Percentiles rank a stretch among this genome's conserved stretches.
phyloP scores from a whole-genome alignment of 2,113 vertebrate species.

The Melospiza melodia region DNA sequence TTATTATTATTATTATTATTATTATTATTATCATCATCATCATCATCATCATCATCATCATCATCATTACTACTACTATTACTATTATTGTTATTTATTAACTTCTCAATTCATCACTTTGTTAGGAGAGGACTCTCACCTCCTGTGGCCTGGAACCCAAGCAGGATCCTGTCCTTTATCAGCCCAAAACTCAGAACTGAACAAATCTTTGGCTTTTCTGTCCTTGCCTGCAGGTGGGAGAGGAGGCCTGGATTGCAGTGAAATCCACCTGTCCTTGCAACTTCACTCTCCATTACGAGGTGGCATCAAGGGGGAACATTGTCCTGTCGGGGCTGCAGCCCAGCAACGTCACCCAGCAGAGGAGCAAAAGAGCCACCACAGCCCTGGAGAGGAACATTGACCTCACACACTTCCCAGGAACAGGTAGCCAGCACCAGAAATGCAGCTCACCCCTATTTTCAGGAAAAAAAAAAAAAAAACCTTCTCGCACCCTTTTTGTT shows the following conservation, averaged over 20 bases:
- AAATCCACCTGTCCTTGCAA: conserved; percentile 92
- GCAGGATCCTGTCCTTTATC: not conserved
- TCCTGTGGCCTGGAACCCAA: not conserved
- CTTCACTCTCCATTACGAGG: conserved; percentile 89
- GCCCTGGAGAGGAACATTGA: conserved; percentile 78
- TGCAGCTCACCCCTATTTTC: not conserved
- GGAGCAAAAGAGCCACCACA: conserved; percentile 74
- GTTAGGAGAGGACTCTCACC: not conserved
- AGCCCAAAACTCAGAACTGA: not conserved
- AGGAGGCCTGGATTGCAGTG: conserved; percentile 81
- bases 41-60: no score
- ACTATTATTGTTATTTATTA: no score
- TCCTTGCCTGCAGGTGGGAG: conserved; percentile 79
- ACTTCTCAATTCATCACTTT: not conserved
- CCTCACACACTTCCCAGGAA: conserved; percentile 61
- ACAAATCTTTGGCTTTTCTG: not conserved
- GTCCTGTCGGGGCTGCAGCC: conserved; percentile 84
- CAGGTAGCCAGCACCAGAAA: conserved; percentile 39
- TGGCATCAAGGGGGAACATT: conserved; percentile 88
- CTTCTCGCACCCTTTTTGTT: not conserved
- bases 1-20: no score
- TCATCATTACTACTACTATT: no score
- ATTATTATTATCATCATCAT: no score
- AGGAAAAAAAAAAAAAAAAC: not conserved
- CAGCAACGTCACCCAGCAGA: conserved; percentile 73